Percentiles rank a stretch among this genome's conserved stretches.
Evolutionary conservation across 2,797 vertebrate species (phyloP).

Genomic region (Neosilurus mollespiculum): DNA sequence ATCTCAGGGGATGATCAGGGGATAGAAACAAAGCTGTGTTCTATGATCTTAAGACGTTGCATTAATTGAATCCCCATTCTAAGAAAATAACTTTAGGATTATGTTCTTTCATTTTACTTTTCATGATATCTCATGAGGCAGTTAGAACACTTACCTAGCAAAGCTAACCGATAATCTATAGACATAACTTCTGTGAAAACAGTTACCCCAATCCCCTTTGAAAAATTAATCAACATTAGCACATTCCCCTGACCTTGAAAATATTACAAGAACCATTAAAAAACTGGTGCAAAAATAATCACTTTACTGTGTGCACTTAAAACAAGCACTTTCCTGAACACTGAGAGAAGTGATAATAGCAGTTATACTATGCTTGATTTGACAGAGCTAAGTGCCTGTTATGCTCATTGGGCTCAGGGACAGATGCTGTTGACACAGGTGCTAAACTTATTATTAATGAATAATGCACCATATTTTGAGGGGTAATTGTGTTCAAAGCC

Average conservation of each 20-base stretch:
- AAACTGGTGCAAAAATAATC: slow-evolving; percentile 19
- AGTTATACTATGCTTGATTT: slow-evolving; percentile 56
- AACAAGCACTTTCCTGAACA: slow-evolving; percentile 7
- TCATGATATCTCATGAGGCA: background rate
- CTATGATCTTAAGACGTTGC: background rate
- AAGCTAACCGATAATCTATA: slow-evolving; percentile 30
- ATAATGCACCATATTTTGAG: slow-evolving; percentile 59
- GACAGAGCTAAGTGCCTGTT: slow-evolving; percentile 44
- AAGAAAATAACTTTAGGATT: slow-evolving; percentile 14
- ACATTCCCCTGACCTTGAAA: background rate
- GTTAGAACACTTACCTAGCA: slow-evolving; percentile 1
- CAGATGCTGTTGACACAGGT: slow-evolving; percentile 72
- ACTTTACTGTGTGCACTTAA: slow-evolving; percentile 35
- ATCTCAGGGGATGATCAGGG: background rate
- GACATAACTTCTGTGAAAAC: slow-evolving; percentile 15
- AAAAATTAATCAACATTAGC: background rate
- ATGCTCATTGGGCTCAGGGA: slow-evolving; percentile 56
- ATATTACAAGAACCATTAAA: slow-evolving; percentile 11
- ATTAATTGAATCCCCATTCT: background rate
- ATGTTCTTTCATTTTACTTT: background rate
- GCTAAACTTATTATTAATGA: slow-evolving; percentile 62
- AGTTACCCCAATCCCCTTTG: background rate
- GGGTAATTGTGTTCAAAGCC: slow-evolving; percentile 57
- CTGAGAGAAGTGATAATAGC: slow-evolving; percentile 59
- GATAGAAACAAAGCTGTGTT: background rate